Evolutionary conservation across 2,113 vertebrate genomes (phyloP).

Genomic region (Gasterosteus aculeatus): DNA sequence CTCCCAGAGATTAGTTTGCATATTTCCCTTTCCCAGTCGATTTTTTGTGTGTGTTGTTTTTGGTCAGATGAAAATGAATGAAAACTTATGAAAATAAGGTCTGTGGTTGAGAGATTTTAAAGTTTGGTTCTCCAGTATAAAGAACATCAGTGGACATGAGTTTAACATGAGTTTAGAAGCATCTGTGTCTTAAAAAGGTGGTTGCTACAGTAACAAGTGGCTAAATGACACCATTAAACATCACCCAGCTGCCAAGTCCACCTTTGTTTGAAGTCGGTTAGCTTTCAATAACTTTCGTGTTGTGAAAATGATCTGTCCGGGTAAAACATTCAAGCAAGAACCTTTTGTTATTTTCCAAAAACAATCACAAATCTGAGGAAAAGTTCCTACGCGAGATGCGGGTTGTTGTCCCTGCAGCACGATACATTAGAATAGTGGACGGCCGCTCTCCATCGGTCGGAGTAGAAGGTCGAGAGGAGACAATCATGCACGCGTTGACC

Average conservation of each 20-base stretch:
- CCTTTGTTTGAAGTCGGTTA: not conserved
- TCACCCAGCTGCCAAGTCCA: not conserved
- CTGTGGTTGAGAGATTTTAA: not conserved
- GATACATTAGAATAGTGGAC: not conserved
- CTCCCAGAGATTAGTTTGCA: not conserved
- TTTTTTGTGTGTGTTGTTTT: not conserved
- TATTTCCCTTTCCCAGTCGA: not conserved
- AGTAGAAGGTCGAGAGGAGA: conserved; percentile 43
- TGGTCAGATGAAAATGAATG: not conserved
- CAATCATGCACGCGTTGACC: conserved; percentile 37
- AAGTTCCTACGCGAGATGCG: no score
- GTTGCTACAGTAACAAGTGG: not conserved
- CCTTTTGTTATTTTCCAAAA: not conserved
- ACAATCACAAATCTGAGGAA: not conserved
- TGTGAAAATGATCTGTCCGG: no score
- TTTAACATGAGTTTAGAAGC: not conserved
- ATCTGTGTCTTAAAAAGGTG: not conserved
- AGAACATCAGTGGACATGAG: not conserved
- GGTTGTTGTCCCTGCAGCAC: not conserved
- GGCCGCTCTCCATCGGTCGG: conserved; percentile 30
- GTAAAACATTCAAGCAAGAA: not conserved
- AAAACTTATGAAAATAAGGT: not conserved
- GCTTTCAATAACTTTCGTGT: no score
- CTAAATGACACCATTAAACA: not conserved
- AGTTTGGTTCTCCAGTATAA: not conserved